Evolutionary conservation across 2,797 vertebrate genomes (phyloP).

Genomic region (Menidia menidia): DNA sequence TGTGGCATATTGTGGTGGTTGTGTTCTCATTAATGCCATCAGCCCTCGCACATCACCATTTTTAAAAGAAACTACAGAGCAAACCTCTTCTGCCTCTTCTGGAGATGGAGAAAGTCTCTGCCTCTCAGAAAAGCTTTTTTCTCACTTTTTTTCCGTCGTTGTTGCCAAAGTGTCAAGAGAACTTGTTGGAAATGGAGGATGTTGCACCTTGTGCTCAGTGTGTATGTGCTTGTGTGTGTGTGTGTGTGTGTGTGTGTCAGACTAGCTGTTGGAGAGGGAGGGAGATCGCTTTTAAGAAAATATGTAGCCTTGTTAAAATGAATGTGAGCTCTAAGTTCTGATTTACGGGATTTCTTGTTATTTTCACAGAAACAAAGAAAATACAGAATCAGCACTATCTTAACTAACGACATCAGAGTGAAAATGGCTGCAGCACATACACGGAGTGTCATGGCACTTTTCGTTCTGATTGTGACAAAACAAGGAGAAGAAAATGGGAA

Average conservation of each 20-base stretch:
- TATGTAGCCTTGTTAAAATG: too few species aligned
- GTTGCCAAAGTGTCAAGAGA: not conserved
- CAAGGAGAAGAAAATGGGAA: slow-evolving; percentile 27
- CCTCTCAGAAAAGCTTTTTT: not conserved
- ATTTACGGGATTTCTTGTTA: too few species aligned
- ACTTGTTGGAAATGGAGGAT: not conserved
- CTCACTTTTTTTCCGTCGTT: not conserved
- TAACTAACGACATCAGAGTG: not conserved
- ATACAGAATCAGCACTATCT: not conserved
- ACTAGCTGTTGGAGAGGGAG: not conserved
- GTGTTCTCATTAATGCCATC: not conserved
- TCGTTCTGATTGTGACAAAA: slow-evolving; percentile 15
- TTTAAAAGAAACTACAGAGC: not conserved
- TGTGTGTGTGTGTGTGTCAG: not conserved
- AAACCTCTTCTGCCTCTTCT: not conserved
- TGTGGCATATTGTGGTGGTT: not conserved
- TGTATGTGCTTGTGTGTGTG: not conserved
- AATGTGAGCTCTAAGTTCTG: too few species aligned
- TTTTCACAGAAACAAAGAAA: not conserved
- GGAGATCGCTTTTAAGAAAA: not conserved
- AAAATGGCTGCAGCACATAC: not conserved
- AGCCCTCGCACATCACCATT: not conserved
- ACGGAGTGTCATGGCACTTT: not conserved
- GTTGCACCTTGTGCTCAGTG: not conserved
- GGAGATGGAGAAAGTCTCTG: not conserved